phyloP scores from a whole-genome alignment of 1,140 invertebrate species.

The Atopsyche davidsoni region DNA sequence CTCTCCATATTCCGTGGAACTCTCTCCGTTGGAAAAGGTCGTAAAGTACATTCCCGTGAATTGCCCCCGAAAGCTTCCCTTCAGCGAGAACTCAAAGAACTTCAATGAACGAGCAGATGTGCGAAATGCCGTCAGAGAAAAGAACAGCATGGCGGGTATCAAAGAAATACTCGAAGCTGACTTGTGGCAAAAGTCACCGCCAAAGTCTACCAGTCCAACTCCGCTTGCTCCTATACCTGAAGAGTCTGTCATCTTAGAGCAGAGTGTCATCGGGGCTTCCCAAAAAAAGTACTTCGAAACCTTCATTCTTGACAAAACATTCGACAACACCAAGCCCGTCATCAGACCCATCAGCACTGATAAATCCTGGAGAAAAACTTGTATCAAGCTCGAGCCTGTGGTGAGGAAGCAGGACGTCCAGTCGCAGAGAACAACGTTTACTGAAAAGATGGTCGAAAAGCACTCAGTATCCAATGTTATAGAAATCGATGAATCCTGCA shows the following conservation, averaged over 20 bases:
- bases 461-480: constrained; percentile 31
- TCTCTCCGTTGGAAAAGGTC: constrained; percentile 5
- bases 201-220: constrained; percentile 36
- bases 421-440: too few relatives aligned
- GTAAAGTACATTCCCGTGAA: background rate
- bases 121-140: constrained; percentile 24
- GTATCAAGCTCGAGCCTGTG: too few relatives aligned
- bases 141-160: constrained; percentile 15
- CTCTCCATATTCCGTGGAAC: constrained; percentile 25
- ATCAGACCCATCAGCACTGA: background rate
- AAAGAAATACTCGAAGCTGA: constrained; percentile 32
- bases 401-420: too few relatives aligned
- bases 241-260: constrained; percentile 39
- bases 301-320: constrained; percentile 25
- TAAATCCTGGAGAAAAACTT: constrained; percentile 1
- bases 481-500: too few relatives aligned
- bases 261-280: constrained; percentile 1
- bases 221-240: constrained; percentile 45
- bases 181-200: constrained; percentile 39
- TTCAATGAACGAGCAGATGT: constrained; percentile 21
- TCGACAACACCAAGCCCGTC: constrained; percentile 4
- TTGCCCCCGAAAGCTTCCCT: constrained; percentile 9
- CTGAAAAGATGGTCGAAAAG: too few relatives aligned
- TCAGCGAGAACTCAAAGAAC: constrained; percentile 16
- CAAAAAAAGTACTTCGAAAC: constrained; percentile 22